Evolutionary conservation across 2,797 vertebrate species (phyloP), one percentile per base, ranked within the genome.

Genomic region (Melanotaenia parkinsoni): DNA sequence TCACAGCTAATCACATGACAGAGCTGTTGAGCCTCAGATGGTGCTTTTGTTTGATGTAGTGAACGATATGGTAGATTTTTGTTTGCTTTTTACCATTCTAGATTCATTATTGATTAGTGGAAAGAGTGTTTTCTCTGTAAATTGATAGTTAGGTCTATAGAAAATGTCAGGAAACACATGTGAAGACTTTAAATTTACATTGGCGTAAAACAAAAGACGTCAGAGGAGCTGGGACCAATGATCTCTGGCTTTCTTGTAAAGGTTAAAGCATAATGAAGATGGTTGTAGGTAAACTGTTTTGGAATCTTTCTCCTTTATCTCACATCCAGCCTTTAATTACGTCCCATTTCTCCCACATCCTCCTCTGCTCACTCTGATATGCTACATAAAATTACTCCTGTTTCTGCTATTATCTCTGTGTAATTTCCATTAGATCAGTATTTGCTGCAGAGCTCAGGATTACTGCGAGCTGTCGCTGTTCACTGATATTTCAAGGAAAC

Each of bases 361-460:
- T 63, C 57, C 33, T 56, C 63, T 53, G 26, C 56, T 62, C 24
- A 1, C 32, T 24, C 57, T n/a, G 38, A 81, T 66, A 13, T 24
- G 18, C 26, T 72, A 63, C 67, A 59, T 58, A 43, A 76, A 82
- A 74, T 63, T 7, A 40, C 47, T 58, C 43, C 22, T 37, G 40
- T 81, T 65, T 51, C 30, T 57, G 28, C n/a, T 18, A 12, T 67
- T 69, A 5, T 35, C 8, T 64, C 37, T 30, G 2, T 72, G 28
- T 71, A n/a, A 35, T 62, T 74, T 54, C 24, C 58, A 24, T 61
- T 9, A 26, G 20, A 10, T 63, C 9, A 5, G 60, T 64, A 14
- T 67, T 57, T 74, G 43, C 64, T 5, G 30, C 38, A 45, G 18
- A 45, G 47, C 47, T 50, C 47, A 50, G 47, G 47, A 35, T 13